Percentiles rank a stretch among this genome's conserved stretches.
Evolutionary conservation across 1,140 invertebrate species (phyloP).

Genomic region (Halictus rubicundus): DNA sequence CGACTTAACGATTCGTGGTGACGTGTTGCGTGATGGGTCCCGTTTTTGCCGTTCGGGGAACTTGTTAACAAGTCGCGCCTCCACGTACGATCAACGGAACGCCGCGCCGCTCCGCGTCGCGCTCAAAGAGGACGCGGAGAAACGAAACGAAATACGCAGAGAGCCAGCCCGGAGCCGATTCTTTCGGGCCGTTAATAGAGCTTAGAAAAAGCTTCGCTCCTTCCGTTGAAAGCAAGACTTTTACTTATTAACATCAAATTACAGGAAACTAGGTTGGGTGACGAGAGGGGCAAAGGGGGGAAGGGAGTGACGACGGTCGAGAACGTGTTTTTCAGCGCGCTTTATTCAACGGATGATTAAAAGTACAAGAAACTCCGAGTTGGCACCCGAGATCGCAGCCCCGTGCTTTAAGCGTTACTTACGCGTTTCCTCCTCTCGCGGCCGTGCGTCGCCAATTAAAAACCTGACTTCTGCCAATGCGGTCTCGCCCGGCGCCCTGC

Average conservation of each 20-base stretch:
- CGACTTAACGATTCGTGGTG: background rate
- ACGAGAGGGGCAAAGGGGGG: too few species aligned
- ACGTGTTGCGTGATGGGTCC: slow-evolving; percentile 11
- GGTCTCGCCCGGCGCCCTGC: slow-evolving; percentile 21
- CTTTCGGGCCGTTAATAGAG: slow-evolving; percentile 33
- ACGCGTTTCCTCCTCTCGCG: slow-evolving; percentile 33
- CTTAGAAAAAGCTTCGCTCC: slow-evolving; percentile 27
- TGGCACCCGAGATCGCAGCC: background rate
- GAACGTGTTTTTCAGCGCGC: background rate
- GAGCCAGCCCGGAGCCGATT: background rate
- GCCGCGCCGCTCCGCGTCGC: background rate
- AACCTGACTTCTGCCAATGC: slow-evolving; percentile 33
- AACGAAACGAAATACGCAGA: slow-evolving; percentile 10
- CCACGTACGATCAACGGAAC: background rate
- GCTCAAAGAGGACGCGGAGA: background rate
- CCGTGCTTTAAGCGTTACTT: slow-evolving; percentile 28
- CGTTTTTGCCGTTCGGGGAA: slow-evolving; percentile 4
- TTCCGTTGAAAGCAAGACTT: background rate
- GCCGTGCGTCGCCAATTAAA: slow-evolving; percentile 50
- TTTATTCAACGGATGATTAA: slow-evolving; percentile 43
- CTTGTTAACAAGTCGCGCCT: background rate
- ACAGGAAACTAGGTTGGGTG: slow-evolving; percentile 44
- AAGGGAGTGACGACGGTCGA: too few species aligned
- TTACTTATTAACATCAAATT: slow-evolving; percentile 50
- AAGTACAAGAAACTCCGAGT: slow-evolving; percentile 28